Base-by-base conservation (phyloP, 2,113 vertebrate genomes). In the Archocentrus centrarchus region DNA sequence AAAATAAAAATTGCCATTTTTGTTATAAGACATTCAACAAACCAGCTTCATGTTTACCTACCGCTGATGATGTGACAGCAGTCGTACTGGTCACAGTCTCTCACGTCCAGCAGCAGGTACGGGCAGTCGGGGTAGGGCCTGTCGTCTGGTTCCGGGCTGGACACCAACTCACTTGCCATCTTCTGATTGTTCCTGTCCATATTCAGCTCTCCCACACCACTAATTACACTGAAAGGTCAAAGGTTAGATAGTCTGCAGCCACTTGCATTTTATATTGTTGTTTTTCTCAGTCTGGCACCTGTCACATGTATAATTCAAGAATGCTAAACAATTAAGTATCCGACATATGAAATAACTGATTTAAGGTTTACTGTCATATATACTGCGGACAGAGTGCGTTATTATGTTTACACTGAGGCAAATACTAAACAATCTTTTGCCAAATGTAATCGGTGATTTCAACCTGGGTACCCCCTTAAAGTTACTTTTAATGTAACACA, bases 41-140 rank as follows among this genome's bases (percentile, higher is more conserved):
- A 14, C 2, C 35, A 17, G 50, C 18, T 77, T 32, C 37, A 66
- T n/a, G 27, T 18, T 37, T n/a, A 35, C 90, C 3, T 85, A 99
- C 98, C 97, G 66, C 97, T 97, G 55, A 99, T 90, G 44, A 99
- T 95, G 94, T 98, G 98, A 87, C 98, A 98, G 24, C 95, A 94
- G 53, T 98, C 95, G 3, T 97, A 99, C 0, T 96, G 95, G 1
- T 98, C 98, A 5, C 93, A 89, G 68, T 99, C 97, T 3, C 98
- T 95, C 2, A 98, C 96, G 2, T 99, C 98, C 86, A 99, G 94
- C 83, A 99, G 96, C 92, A 99, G 94, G 94, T 97, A 99, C 27
- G 98, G 98, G 82, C 97, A 98, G 94, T 99, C 97, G 0, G 96
- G 94, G n/a, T 99, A 99, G 0, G 97, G 97, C 10, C 7, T 59